phyloP scores from a whole-genome alignment of 2,113 vertebrate genomes.

The Carlito syrichta region DNA sequence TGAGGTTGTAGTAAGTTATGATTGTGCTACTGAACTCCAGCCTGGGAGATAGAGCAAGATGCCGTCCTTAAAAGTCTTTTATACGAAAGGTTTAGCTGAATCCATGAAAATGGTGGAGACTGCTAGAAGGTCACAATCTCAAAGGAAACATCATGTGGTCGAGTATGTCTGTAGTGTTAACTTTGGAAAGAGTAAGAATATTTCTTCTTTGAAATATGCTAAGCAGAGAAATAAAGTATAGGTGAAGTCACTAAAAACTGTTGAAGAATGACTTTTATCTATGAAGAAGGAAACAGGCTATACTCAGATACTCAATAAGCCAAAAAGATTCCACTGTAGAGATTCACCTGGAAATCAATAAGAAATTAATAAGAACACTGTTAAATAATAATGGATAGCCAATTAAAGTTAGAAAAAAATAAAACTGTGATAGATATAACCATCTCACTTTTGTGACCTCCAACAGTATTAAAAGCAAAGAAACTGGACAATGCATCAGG shows the following conservation, averaged over 20 bases:
- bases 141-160: not conserved
- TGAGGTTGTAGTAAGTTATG: no score
- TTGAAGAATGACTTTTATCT: not conserved
- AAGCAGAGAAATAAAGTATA: conserved; percentile 11
- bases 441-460: not conserved
- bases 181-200: not conserved
- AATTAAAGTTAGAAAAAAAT: not conserved
- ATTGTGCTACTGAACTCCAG: no score
- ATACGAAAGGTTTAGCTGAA: not conserved
- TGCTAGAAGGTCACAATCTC: not conserved
- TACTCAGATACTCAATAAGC: not conserved
- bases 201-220: not conserved
- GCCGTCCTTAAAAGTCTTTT: no score
- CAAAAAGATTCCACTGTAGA: not conserved
- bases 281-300: not conserved
- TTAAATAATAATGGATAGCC: not conserved
- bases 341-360: not conserved
- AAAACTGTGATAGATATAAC: not conserved
- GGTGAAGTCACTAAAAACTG: not conserved
- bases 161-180: not conserved
- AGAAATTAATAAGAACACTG: not conserved
- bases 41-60: no score
- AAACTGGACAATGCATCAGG: not conserved
- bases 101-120: not conserved
- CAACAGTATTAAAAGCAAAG: not conserved